Conservation (phyloP, 2,797 vertebrate species). For the Rhabdophis nuchalis region DNA sequence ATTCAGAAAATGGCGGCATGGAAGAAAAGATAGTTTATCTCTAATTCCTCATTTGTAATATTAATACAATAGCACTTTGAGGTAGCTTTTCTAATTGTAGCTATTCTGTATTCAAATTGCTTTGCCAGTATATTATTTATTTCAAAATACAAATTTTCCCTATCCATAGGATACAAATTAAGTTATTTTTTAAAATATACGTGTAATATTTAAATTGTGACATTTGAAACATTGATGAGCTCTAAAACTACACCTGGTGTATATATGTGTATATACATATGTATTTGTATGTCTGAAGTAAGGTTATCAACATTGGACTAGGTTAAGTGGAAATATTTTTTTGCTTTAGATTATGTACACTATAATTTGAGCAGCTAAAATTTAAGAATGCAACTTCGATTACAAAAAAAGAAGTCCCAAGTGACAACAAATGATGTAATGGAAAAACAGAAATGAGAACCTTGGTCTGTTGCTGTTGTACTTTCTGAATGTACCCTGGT, state of each 20-base stretch:
- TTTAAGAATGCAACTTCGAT: constrained; percentile 21
- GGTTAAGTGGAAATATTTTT: constrained; percentile 23
- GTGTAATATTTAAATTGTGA: constrained; percentile 60
- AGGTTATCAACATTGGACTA: neutral
- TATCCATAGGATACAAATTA: constrained; percentile 54
- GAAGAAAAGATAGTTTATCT: constrained; percentile 80
- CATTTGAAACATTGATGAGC: neutral
- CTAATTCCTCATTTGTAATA: constrained; percentile 51
- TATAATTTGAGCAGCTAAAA: constrained; percentile 4
- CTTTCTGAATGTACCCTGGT: neutral
- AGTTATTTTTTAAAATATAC: constrained; percentile 65
- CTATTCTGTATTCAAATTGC: constrained; percentile 39
- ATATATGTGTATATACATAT: neutral
- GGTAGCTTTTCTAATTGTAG: constrained; percentile 44
- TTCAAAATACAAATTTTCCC: constrained; percentile 41
- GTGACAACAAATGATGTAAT: neutral
- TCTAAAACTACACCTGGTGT: neutral
- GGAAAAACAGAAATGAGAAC: neutral
- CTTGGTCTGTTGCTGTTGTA: neutral
- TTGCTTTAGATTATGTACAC: neutral
- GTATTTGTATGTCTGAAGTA: neutral
- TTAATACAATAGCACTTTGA: constrained; percentile 52
- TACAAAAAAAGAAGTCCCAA: neutral
- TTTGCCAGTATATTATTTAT: constrained; percentile 61
- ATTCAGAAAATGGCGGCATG: constrained; percentile 69